Base-by-base conservation (phyloP, 2,888 invertebrate species). In the Perithous albicinctus region DNA sequence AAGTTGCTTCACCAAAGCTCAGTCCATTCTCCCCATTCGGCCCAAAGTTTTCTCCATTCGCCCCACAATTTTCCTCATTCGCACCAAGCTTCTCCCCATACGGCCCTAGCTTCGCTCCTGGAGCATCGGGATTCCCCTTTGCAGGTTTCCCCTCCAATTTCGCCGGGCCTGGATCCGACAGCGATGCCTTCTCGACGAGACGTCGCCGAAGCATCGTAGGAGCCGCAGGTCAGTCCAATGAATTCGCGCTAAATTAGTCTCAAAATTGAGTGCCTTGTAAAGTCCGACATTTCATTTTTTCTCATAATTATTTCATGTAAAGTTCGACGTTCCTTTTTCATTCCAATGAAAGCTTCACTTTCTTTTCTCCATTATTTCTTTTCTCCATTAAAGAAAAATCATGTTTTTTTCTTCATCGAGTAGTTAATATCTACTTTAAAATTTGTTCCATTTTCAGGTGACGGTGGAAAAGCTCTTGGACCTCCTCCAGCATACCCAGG, bases 401-500 rank as follows among this genome's bases (percentile, higher is more conserved):
- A n/a, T n/a, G n/a, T n/a, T n/a, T n/a, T n/a, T n/a, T n/a, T n/a
- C n/a, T n/a, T n/a, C n/a, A n/a, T n/a, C n/a, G n/a, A n/a, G n/a
- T n/a, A n/a, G n/a, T n/a, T 12, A 41, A 41, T 8, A n/a, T n/a
- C 12, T 3, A 2, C 10, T 12, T 12, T 2, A 10, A 0, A 41
- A 12, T 12, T 1, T 41, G 10, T 12, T n/a, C 41, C 1, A 46
- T 48, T 48, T 18, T 20, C 48, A 48, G 48, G 80, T 0, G 59
- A 54, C 0, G 70, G 56, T 4, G 76, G 77, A 12, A 86, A 84
- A n/a, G 59, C 75, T 8, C 20, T 85, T 3, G 86, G 84, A 43
- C 87, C 87, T 18, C 88, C 88, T 10, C 89, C 89, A 5, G 66
- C 88, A 1, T 91, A 91, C 80, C 88, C 91, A 29, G 87, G 85